These are phyloP conservation scores for Amphiprion ocellaris DNA, from an alignment of 2,113 vertebrate genomes.

Conservation along the genomic window DNA sequence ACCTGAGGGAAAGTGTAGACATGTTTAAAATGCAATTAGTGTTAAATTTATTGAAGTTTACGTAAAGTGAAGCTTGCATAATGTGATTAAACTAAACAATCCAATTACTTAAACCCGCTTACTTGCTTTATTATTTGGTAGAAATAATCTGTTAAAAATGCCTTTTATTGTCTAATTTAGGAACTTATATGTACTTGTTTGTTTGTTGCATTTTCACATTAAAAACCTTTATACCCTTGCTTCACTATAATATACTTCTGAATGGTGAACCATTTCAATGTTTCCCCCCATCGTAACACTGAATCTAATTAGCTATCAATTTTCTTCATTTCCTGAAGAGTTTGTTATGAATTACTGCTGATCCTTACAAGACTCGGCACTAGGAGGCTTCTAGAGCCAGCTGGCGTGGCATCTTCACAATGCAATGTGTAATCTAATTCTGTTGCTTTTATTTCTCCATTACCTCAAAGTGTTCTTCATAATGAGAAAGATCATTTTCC, in stretches of 20 bases:
- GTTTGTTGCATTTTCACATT: too few species aligned
- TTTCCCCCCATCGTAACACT: background rate
- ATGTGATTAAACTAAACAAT: background rate
- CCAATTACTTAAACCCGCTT: background rate
- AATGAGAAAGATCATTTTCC: slow-evolving; percentile 35
- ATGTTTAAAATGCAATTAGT: background rate
- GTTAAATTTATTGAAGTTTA: slow-evolving; percentile 2
- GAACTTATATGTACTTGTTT: too few species aligned
- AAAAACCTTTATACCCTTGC: background rate
- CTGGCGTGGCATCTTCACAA: background rate
- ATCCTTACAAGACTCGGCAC: background rate
- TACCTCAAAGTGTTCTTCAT: slow-evolving; percentile 29
- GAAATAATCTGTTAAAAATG: background rate
- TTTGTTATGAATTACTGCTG: background rate
- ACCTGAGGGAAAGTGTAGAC: slow-evolving; percentile 3
- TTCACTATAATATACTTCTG: background rate
- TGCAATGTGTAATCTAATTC: slow-evolving; percentile 24
- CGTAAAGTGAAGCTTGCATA: background rate
- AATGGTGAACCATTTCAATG: background rate
- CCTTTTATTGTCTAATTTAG: background rate
- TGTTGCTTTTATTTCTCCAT: slow-evolving; percentile 20
- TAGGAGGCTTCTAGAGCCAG: background rate
- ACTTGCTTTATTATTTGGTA: background rate
- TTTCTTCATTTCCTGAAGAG: background rate
- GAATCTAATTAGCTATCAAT: background rate